These are phyloP conservation scores for Myiotriccus ornatus DNA, from an alignment of 2,797 vertebrate genomes.

Conservation along the genomic window DNA sequence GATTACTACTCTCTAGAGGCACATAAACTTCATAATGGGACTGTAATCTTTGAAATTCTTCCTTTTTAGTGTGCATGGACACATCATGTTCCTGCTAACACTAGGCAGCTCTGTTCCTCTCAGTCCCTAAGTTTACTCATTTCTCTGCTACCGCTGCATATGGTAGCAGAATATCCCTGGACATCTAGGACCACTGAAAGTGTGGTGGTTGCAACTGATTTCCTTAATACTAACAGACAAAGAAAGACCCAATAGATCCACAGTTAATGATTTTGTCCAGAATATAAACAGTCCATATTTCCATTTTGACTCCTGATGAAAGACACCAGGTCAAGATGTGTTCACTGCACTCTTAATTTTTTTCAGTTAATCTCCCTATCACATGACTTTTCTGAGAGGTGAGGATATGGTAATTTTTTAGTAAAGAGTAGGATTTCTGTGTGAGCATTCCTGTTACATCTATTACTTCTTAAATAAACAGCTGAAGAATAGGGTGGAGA, in stretches of 20 bases:
- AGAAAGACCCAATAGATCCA: not conserved
- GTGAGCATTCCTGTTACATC: not conserved
- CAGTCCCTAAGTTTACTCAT: fast-evolving
- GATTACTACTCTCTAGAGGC: not conserved
- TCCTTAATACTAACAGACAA: not conserved
- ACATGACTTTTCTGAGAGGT: not conserved
- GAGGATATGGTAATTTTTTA: not conserved
- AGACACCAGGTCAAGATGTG: not conserved
- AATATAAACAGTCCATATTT: not conserved
- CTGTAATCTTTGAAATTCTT: not conserved
- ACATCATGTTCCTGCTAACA: not conserved
- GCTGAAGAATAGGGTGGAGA: not conserved
- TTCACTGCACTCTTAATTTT: not conserved
- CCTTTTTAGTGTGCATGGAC: not conserved
- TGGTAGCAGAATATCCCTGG: not conserved
- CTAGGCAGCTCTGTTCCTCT: not conserved
- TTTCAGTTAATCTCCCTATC: not conserved
- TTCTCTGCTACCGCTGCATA: not conserved
- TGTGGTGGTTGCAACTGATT: not conserved
- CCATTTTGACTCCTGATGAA: not conserved
- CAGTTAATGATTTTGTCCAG: not conserved
- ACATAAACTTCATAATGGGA: not conserved
- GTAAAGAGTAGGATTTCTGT: not conserved
- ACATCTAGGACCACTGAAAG: not conserved
- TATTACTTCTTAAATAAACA: not conserved